Evolutionary conservation across 2,888 invertebrate species (phyloP), one percentile per base, ranked within the genome.

Genomic region (Perizoma affinitatum): DNA sequence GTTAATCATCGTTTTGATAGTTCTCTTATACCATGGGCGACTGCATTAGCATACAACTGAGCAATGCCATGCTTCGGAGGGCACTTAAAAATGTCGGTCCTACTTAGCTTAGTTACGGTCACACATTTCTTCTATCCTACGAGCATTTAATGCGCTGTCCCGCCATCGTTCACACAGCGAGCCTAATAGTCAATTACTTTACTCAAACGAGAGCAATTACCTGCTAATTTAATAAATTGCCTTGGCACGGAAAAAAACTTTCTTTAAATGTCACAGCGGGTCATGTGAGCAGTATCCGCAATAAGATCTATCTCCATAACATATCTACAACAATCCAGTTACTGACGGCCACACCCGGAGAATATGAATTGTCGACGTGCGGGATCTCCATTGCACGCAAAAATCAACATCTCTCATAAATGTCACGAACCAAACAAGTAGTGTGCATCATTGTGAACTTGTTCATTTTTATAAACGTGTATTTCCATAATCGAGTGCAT

Each of bases 311-410:
- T 83, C 82, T 78, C 51, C 58, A 69, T 67, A 67, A 61, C 44
- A 73, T 70, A 84, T 84, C 83, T 77, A 79, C 74, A 71, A 63
- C 70, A 77, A 74, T 77, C 75, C 73, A 72, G 80, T 81, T 77
- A 72, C 71, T 65, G 70, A 68, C 70, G 71, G 71, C 71, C 78
- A 72, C 77, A 78, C 74, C 71, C 67, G 60, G 47, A 22, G 55
- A 69, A 72, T 70, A 77, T 67, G 73, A 72, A 72, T 69, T 68
- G 72, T 73, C 72, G 65, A 70, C 74, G 74, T 70, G 78, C 82
- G 83, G 79, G 82, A 78, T 79, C 75, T 79, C 78, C 79, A 80
- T 84, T 80, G 77, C 78, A 80, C 78, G 78, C 78, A 79, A 78
- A 77, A 78, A 78, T 71, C 71, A 71, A 69, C 69, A 75, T 70